phyloP scores from a whole-genome alignment of 2,888 invertebrate species.

The Hartigia nigra region DNA sequence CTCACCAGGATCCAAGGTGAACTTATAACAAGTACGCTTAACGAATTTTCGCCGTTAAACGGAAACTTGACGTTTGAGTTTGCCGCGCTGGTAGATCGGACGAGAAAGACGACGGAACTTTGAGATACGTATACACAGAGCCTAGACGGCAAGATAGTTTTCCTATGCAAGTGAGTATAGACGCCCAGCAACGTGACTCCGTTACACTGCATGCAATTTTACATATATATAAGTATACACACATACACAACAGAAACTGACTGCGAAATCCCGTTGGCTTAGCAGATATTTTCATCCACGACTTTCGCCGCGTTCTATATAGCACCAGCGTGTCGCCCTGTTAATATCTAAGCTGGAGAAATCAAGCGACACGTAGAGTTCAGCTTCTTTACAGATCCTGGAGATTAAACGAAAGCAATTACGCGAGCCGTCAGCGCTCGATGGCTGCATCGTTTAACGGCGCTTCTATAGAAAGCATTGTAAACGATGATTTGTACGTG shows the following conservation, averaged over 20 bases:
- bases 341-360: neutral
- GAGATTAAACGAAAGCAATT: constrained; percentile 45
- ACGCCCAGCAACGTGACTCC: neutral
- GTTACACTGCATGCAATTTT: too few relatives aligned
- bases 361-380: neutral
- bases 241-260: neutral
- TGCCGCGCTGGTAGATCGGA: constrained; percentile 9
- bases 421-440: constrained; percentile 32
- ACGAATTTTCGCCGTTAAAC: constrained; percentile 57
- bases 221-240: neutral
- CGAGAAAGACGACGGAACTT: neutral
- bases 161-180: neutral
- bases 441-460: constrained; percentile 13
- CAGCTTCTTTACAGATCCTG: neutral
- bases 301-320: neutral
- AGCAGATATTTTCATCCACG: neutral
- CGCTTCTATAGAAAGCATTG: constrained; percentile 16
- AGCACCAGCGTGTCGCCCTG: neutral
- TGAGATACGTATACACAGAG: neutral
- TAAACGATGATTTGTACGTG: neutral
- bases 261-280: neutral
- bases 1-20: constrained; percentile 31
- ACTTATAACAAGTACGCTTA: constrained; percentile 58
- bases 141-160: neutral
- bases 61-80: constrained; percentile 57